Evolutionary conservation across 2,113 vertebrate species (phyloP), one percentile per base, ranked within the genome.

Genomic region (Pygoscelis adeliae): DNA sequence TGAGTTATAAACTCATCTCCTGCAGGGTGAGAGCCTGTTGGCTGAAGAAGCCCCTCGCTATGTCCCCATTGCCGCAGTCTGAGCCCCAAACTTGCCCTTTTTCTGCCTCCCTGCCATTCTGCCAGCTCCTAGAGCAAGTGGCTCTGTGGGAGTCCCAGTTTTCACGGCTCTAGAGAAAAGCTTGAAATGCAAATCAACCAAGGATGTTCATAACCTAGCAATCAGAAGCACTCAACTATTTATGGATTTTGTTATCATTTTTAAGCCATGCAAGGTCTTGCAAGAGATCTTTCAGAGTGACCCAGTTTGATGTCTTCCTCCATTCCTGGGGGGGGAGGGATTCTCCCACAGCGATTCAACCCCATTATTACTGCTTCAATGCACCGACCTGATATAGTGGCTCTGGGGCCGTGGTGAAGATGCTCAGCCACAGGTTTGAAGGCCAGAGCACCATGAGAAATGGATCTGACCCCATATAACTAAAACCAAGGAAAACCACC

Each of bases 251-350:
- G 16, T 46, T 80, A 15, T 13, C 4, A 32, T 66, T 83, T 88
- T 86, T 50, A 77, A 88, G n/a, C 12, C 49, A 20, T 49, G 8
- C 20, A 36, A 36, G 10, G 32, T 82, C 38, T 84, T 78, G 29
- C 32, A 77, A 65, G 78, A 59, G 23, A 34, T 42, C 17, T 83
- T 83, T 40, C 36, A 3, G 9, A 34, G 27, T 62, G 21, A 42
- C n/a, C 29, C 32, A 29, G 19, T 69, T 52, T 40, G 18, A 25
- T 34, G n/a, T 65, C 36, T 52, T 63, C 25, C 15, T 52, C 36
- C 12, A 4, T 61, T 91, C 69, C 53, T 5, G 0, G 4, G 5
- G 9, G 9, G 38, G 1, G 3, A 20, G 16, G 5, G 11, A 71
- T 65, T 25, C 13, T 87, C 56, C 38, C 22, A 16, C 12, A 53